Evolutionary conservation across 2,113 vertebrate genomes (phyloP).

Genomic region (Stigmatopora argus): DNA sequence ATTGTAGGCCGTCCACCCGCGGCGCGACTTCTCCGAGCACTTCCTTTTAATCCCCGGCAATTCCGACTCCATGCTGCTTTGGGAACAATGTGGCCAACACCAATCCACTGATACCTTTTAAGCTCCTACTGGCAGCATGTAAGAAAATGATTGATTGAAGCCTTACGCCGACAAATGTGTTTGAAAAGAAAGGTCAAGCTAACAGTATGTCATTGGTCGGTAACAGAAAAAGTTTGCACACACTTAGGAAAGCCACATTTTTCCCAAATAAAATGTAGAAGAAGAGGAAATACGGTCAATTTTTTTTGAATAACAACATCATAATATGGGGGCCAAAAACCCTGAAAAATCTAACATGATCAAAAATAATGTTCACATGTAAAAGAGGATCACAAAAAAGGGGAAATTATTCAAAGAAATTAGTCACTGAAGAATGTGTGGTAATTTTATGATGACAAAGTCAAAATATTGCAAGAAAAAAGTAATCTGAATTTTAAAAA

Average conservation of each 20-base stretch:
- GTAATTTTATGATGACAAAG: too few species aligned
- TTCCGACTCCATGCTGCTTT: slow-evolving; percentile 61
- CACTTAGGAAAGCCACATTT: neutral
- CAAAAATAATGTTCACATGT: too few species aligned
- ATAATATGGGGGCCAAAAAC: too few species aligned
- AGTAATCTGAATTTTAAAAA: too few species aligned
- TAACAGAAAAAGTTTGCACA: neutral
- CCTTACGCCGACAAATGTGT: neutral
- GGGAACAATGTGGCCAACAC: slow-evolving; percentile 30
- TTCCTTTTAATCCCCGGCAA: slow-evolving; percentile 45
- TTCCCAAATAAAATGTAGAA: neutral
- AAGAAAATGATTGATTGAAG: neutral
- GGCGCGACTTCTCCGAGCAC: slow-evolving; percentile 49
- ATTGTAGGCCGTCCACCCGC: slow-evolving; percentile 74
- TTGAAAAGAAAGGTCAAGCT: neutral
- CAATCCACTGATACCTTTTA: slow-evolving; percentile 61
- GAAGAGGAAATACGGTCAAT: too few species aligned
- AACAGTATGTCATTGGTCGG: neutral
- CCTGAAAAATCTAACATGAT: too few species aligned
- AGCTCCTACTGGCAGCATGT: neutral
- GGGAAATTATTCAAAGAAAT: too few species aligned
- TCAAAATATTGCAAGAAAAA: too few species aligned
- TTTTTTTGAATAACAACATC: too few species aligned
- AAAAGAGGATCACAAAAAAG: too few species aligned
- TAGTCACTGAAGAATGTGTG: too few species aligned